Percentiles rank a stretch among this genome's conserved stretches.
Conservation (phyloP, 1,140 invertebrate genomes). For the Saccostrea echinata region DNA sequence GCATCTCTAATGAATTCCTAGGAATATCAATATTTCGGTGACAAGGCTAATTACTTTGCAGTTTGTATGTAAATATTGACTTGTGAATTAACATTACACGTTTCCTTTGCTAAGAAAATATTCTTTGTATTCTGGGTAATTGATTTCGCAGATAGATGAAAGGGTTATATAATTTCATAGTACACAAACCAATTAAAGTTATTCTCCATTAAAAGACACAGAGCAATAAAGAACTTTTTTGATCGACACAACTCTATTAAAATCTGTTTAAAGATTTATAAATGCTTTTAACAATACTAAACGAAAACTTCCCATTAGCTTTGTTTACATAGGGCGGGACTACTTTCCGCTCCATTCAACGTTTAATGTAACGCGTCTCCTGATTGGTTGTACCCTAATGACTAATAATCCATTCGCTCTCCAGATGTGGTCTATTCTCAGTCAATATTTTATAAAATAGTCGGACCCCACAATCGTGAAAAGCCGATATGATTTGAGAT, state of each 20-base stretch:
- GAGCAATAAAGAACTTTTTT: constrained; percentile 20
- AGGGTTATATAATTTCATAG: constrained; percentile 42
- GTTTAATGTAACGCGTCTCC: constrained; percentile 23
- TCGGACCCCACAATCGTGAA: constrained; percentile 16
- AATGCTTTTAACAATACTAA: constrained; percentile 45
- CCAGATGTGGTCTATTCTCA: constrained; percentile 37
- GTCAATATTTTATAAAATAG: constrained; percentile 43
- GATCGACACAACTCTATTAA: constrained; percentile 44
- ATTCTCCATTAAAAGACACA: constrained; percentile 36
- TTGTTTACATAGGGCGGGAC: constrained; percentile 35
- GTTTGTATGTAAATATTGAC: constrained; percentile 35
- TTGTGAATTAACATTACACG: constrained; percentile 32
- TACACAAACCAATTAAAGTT: constrained; percentile 21
- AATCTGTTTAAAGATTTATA: constrained; percentile 42
- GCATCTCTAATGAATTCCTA: constrained; percentile 23
- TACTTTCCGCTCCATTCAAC: constrained; percentile 36
- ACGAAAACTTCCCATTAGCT: constrained; percentile 44
- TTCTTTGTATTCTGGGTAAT: constrained; percentile 17
- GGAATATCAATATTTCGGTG: constrained; percentile 26
- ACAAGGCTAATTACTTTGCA: constrained; percentile 32
- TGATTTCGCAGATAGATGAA: constrained; percentile 22
- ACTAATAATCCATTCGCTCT: constrained; percentile 41
- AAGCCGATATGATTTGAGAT: constrained; percentile 34
- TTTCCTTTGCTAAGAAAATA: constrained; percentile 33
- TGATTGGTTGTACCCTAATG: constrained; percentile 35